Percentiles rank a stretch among this genome's conserved stretches.
Conservation (phyloP, 2,113 vertebrate genomes). For the Pangasianodon gigas region DNA sequence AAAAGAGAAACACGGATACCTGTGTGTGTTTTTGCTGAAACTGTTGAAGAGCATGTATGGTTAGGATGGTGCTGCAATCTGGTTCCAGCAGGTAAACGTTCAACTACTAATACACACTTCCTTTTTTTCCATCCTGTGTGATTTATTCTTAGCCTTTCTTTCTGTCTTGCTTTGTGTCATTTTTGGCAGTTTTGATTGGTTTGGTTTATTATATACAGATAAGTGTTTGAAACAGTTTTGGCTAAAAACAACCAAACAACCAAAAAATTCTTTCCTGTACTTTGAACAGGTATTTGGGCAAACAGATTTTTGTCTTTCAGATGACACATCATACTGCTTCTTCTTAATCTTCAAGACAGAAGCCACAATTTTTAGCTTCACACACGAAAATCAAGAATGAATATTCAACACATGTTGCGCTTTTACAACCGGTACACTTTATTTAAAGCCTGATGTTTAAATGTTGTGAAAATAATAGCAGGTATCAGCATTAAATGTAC, state of each 20-base stretch:
- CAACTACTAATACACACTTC: background rate
- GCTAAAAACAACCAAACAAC: too few species aligned
- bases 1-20: background rate
- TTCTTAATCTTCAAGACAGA: background rate
- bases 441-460: background rate
- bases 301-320: background rate
- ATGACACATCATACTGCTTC: background rate
- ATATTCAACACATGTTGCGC: background rate
- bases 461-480: background rate
- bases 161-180: background rate
- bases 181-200: background rate
- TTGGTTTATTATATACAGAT: too few species aligned
- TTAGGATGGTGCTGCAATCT: slow-evolving; percentile 40
- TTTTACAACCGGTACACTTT: background rate
- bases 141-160: background rate
- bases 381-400: background rate
- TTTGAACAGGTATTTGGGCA: background rate
- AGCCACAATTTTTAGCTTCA: background rate
- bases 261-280: background rate
- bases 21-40: background rate
- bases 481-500: background rate
- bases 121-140: background rate
- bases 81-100: slow-evolving; percentile 45
- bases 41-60: slow-evolving; percentile 8
- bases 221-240: background rate